Percentiles rank a stretch among this genome's conserved stretches.
Evolutionary conservation across 2,113 vertebrate genomes (phyloP).

Genomic region (Calonectris borealis): DNA sequence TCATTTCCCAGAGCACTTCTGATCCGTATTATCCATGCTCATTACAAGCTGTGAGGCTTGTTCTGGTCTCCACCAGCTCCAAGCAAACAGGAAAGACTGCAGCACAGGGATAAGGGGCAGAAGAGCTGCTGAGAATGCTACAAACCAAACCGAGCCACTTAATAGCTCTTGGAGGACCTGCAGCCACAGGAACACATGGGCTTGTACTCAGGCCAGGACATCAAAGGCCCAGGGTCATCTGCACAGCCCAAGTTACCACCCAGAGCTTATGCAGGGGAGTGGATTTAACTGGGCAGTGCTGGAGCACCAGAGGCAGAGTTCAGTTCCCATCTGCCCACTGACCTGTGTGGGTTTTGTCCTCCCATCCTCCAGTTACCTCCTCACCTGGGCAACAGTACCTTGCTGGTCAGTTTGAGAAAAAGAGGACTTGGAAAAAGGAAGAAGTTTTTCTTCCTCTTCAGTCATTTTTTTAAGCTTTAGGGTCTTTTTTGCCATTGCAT

Average conservation of each 20-base stretch:
- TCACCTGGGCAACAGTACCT: not conserved
- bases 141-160: not conserved
- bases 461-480: not conserved
- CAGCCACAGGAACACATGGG: not conserved
- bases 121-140: not conserved
- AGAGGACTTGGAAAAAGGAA: not conserved
- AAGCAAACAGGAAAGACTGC: not conserved
- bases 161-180: not conserved
- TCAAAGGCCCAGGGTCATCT: not conserved
- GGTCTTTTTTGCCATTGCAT: not conserved
- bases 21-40: conserved; percentile 2
- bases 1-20: conserved; percentile 19
- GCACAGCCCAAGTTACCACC: not conserved
- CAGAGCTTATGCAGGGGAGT: not conserved
- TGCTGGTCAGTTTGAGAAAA: not conserved
- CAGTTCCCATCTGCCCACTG: not conserved
- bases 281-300: not conserved
- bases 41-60: not conserved
- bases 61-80: not conserved
- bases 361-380: not conserved
- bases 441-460: not conserved
- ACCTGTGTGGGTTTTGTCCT: not conserved
- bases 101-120: not conserved
- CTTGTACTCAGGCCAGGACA: not conserved
- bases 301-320: not conserved